Base-by-base conservation (phyloP, 1,140 invertebrate genomes). In the Ctenoplectra terminalis region DNA sequence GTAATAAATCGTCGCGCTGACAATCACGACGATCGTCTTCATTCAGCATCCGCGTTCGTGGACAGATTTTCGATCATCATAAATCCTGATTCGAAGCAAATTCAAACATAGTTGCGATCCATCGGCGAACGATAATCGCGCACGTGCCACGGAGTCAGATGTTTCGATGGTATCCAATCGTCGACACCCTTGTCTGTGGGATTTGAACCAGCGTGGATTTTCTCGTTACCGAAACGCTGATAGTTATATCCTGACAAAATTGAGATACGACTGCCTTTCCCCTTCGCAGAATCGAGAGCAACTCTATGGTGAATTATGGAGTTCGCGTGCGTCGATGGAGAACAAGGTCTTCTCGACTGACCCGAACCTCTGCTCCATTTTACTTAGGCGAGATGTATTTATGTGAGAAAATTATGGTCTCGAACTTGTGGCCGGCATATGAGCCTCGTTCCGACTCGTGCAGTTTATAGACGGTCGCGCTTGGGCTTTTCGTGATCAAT, bases 391-490 rank as follows among this genome's bases (percentile, higher is more conserved):
- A 69, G 85, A 86, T 61, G 50, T 90, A 90, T 90, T 89, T 90
- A 90, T 89, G 89, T 88, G 90, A 80, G 90, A 88, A 83, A 82
- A 87, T 80, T 58, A 66, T 83, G 84, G 83, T 78, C 56, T 61
- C 26, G 52, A 73, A 81, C 78, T 48, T 40, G 61, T 77, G 74
- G 80, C 40, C 54, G 70, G 58, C 78, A 37, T 11, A 37, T 46
- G 61, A 66, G 70, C 1, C 60, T 23, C 0, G 23, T 46, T 48
- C n/a, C 43, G 52, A 17, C 40, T 17, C 40, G 43, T n/a, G 52
- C 34, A 50, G 70, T 78, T 64, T 76, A 81, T 40, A 69, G 40
- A 66, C 43, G 17, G 29, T 20, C 0, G 34, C n/a, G 15, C 50
- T 40, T 20, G 52, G 26, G 43, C 60, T 81, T 43, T 46, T n/a